phyloP scores from a whole-genome alignment of 2,113 vertebrate species.

The Lipophrys pholis region DNA sequence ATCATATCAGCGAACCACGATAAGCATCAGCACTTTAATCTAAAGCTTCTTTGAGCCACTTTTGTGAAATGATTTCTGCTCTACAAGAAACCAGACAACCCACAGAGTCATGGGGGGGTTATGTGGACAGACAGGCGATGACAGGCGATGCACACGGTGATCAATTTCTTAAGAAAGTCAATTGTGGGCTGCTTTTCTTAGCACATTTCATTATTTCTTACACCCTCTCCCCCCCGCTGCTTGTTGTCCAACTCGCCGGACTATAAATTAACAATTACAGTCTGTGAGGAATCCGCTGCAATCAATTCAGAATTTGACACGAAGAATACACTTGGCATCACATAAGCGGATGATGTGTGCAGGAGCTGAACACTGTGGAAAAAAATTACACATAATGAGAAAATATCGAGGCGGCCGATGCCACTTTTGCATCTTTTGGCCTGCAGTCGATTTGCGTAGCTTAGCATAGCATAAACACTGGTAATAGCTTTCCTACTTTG shows the following conservation, averaged over 20 bases:
- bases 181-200: slow-evolving; percentile 29
- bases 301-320: slow-evolving; percentile 33
- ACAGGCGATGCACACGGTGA: slow-evolving; percentile 26
- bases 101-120: slow-evolving; percentile 34
- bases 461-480: slow-evolving; percentile 2
- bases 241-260: slow-evolving; percentile 37
- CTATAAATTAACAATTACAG: slow-evolving; percentile 47
- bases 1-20: slow-evolving; percentile 51
- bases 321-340: slow-evolving; percentile 14
- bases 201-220: slow-evolving; percentile 57
- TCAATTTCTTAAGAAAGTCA: slow-evolving; percentile 38
- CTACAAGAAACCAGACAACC: slow-evolving; percentile 33
- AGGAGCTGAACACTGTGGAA: slow-evolving; percentile 10
- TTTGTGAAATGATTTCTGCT: slow-evolving; percentile 54
- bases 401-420: slow-evolving; percentile 13
- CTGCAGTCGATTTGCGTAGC: slow-evolving; percentile 3
- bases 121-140: slow-evolving; percentile 28
- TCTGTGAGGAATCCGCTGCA: slow-evolving; percentile 26
- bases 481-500: neutral
- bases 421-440: neutral
- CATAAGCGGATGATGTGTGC: slow-evolving; percentile 5
- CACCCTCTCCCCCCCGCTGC: slow-evolving; percentile 31
- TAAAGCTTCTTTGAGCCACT: slow-evolving; percentile 50
- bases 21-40: slow-evolving; percentile 60
- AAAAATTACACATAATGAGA: slow-evolving; percentile 13